Percentiles rank a stretch among this genome's conserved stretches.
Evolutionary conservation across 2,888 invertebrate genomes (phyloP).

Genomic region (Pantelozetes paolii): DNA sequence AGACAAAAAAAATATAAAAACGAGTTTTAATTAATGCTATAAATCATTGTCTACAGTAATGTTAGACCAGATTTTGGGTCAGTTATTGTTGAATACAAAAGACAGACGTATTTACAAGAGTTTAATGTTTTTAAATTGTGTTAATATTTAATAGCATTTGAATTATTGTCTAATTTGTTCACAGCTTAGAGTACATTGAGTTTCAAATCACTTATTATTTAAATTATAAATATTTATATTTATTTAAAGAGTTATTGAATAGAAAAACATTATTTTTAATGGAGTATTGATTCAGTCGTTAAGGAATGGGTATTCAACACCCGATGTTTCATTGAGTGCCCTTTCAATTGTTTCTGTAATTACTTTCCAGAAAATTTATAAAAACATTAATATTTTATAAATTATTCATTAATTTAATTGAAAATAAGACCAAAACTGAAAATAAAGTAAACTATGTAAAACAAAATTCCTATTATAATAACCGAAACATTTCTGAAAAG

Average conservation of each 20-base stretch:
- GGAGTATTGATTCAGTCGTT: no score
- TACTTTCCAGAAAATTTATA: no score
- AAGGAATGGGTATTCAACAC: no score
- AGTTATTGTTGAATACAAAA: constrained; percentile 16
- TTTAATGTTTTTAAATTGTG: constrained; percentile 20
- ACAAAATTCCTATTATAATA: no score
- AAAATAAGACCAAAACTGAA: no score
- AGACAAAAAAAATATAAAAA: background rate
- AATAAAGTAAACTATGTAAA: no score
- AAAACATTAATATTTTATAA: no score
- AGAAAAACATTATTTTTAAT: no score
- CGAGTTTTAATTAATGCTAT: constrained; percentile 7
- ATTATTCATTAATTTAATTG: no score
- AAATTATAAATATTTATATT: background rate
- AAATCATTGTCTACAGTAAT: constrained; percentile 16
- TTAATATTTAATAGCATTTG: background rate
- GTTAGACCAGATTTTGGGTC: constrained; percentile 28
- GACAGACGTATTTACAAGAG: constrained; percentile 6
- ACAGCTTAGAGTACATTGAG: background rate
- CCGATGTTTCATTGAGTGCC: no score
- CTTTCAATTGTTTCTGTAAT: background rate
- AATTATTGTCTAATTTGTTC: background rate
- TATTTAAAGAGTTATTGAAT: no score
- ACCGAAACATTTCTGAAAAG: no score
- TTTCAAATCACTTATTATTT: background rate